Conservation (phyloP, 2,797 vertebrate species). For the Huso huso region DNA sequence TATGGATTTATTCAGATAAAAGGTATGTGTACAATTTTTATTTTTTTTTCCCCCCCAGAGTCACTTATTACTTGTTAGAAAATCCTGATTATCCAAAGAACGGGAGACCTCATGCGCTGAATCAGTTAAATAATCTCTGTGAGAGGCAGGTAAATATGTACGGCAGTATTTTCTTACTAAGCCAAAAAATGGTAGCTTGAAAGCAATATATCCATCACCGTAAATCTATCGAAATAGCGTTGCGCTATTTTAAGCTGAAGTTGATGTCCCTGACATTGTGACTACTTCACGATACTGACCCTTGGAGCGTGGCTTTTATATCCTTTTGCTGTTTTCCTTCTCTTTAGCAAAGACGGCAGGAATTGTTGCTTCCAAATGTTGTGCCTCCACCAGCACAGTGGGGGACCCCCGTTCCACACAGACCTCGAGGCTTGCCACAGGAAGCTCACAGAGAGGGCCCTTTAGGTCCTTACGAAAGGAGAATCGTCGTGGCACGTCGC, state of each 20-base stretch:
- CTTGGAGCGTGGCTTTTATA: no score
- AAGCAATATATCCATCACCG: background rate
- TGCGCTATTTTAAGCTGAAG: no score
- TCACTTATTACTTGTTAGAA: conserved; percentile 94
- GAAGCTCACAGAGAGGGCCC: background rate
- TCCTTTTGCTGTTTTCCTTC: no score
- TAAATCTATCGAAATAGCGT: no score
- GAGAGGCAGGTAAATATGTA: conserved; percentile 68
- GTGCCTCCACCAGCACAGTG: no score
- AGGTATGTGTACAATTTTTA: conserved; percentile 2
- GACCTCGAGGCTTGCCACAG: no score
- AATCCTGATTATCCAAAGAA: conserved; percentile 83
- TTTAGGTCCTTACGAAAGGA: background rate
- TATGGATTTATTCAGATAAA: background rate
- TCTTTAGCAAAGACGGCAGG: no score
- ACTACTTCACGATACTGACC: no score
- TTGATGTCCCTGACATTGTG: no score
- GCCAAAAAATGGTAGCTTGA: no score
- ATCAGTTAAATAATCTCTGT: conserved; percentile 77
- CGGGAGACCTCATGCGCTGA: conserved; percentile 60
- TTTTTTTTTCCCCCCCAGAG: conserved; percentile 56
- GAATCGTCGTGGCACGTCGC: background rate
- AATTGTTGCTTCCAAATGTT: no score
- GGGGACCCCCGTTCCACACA: no score
- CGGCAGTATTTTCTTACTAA: background rate